Conservation (phyloP, 2,797 vertebrate species). For the Muscicapa striata region DNA sequence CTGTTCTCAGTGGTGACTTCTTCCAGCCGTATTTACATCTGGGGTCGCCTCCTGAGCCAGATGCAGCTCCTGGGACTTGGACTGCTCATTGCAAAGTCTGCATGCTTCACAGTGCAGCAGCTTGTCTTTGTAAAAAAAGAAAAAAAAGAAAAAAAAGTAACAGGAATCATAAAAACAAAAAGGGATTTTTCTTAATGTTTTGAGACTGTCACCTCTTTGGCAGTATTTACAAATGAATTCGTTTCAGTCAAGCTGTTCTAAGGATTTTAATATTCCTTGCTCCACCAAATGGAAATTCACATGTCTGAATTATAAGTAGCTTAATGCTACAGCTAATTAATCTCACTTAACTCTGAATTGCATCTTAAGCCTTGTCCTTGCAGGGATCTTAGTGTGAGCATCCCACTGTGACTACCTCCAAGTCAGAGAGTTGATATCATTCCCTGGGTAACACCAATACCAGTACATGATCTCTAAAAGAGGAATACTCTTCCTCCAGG, state of each 20-base stretch:
- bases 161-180: not conserved
- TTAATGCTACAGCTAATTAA: not conserved
- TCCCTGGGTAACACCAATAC: not conserved
- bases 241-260: not conserved
- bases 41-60: too few species aligned
- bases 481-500: not conserved
- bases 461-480: not conserved
- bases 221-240: not conserved
- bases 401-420: not conserved
- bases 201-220: not conserved
- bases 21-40: accelerated
- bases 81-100: not conserved
- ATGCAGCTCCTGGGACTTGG: not conserved
- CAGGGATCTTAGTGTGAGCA: not conserved
- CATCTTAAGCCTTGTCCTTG: not conserved
- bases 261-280: not conserved
- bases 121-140: not conserved
- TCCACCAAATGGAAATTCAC: not conserved
- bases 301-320: not conserved
- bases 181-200: not conserved
- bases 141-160: not conserved
- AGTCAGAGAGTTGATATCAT: not conserved
- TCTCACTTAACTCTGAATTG: not conserved
- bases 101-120: not conserved
- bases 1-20: not conserved